These are phyloP conservation scores for Stylophora pistillata DNA, from an alignment of 64 coral and sea anemone genomes.

Conservation along the genomic window DNA sequence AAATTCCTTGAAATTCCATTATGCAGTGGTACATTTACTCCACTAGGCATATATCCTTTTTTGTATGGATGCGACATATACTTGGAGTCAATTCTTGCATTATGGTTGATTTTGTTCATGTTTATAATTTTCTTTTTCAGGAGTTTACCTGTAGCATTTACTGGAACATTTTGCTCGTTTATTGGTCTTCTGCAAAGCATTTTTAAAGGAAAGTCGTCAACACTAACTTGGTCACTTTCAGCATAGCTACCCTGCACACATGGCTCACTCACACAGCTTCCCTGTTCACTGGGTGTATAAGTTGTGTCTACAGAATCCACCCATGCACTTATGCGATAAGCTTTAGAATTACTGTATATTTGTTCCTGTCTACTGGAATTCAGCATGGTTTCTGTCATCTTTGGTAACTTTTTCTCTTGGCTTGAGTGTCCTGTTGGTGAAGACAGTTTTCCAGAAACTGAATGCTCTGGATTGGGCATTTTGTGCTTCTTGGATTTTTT, in stretches of 20 bases:
- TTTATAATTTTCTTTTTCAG: not conserved
- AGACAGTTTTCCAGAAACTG: not conserved
- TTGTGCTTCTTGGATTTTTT: not conserved
- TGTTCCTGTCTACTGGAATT: not conserved
- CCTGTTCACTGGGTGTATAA: slow-evolving; percentile 38
- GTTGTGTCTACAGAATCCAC: slow-evolving; percentile 22
- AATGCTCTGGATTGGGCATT: not conserved
- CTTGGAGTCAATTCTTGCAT: not conserved
- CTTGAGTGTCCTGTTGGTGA: not conserved
- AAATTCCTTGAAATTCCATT: not conserved
- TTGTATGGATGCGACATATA: not conserved
- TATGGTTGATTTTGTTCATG: not conserved
- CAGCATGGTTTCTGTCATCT: not conserved
- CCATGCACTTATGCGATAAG: slow-evolving; percentile 13
- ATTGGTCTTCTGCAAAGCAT: not conserved
- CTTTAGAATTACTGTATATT: not conserved
- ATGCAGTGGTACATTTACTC: no score
- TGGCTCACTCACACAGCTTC: not conserved
- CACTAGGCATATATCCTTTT: not conserved
- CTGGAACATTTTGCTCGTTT: not conserved
- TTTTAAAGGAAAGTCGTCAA: not conserved
- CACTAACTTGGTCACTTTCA: not conserved
- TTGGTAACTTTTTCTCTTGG: not conserved
- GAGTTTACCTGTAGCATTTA: not conserved
- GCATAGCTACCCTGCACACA: not conserved